phyloP scores from a whole-genome alignment of 2,888 invertebrate genomes.

The Masnerella sp. region DNA sequence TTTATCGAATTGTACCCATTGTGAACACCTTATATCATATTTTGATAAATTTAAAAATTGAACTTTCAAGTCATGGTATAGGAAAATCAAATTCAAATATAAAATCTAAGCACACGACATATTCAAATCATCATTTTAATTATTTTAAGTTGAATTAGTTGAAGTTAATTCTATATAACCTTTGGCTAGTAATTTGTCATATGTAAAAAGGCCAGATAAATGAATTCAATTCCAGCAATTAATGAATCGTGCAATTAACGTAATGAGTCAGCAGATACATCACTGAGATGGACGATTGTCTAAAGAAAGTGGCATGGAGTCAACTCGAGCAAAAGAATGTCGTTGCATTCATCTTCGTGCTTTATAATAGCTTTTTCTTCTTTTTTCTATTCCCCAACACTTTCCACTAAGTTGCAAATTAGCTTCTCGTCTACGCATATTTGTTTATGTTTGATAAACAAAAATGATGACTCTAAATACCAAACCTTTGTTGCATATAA shows the following conservation, averaged over 20 bases:
- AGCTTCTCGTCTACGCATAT: slow-evolving; percentile 20
- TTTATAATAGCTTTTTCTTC: slow-evolving; percentile 27
- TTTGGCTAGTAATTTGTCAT: slow-evolving; percentile 61
- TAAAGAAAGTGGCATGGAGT: slow-evolving; percentile 44
- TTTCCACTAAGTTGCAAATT: not conserved
- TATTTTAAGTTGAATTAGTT: too few species aligned
- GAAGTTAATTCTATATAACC: slow-evolving; percentile 27
- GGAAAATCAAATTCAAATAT: too few species aligned
- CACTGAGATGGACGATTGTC: too few species aligned
- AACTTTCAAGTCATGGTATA: too few species aligned
- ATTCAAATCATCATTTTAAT: too few species aligned
- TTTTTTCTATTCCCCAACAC: not conserved
- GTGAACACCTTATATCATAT: too few species aligned
- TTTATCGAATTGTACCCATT: too few species aligned
- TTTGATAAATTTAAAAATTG: too few species aligned
- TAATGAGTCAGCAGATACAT: slow-evolving; percentile 68
- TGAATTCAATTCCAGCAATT: slow-evolving; percentile 68
- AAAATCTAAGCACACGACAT: too few species aligned
- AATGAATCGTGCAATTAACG: slow-evolving; percentile 65
- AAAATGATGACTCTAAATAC: too few species aligned
- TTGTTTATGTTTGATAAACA: too few species aligned
- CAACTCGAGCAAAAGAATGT: slow-evolving; percentile 28
- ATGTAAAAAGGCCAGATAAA: slow-evolving; percentile 60
- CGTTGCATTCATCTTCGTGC: slow-evolving; percentile 42
- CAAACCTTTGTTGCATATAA: too few species aligned